Evolutionary conservation across 2,888 invertebrate genomes (phyloP), one percentile per base, ranked within the genome.

Genomic region (Drosophila colorata): DNA sequence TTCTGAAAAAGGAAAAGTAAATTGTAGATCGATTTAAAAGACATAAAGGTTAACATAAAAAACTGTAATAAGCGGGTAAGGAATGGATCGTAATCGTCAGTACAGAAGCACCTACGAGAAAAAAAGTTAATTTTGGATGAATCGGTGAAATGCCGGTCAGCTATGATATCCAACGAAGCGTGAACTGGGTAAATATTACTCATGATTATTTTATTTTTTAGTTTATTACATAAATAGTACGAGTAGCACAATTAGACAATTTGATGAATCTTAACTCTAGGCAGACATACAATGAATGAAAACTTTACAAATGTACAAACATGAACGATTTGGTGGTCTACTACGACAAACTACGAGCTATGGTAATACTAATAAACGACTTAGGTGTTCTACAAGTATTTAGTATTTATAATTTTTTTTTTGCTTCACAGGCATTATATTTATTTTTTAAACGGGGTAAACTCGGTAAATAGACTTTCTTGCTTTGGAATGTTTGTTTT

Each of bases 401-500:
- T 28, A 8, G 3, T 25, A 2, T 25, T 25, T 25, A 2, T 25
- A 5, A 1, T 37, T 35, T 43, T 41, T 14, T 14, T 20, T 18
- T 35, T 55, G 49, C 23, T 63, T 53, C 20, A 44, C 33, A 38
- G 49, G 11, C 52, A 43, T 38, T 25, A 38, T 14, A 11, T 38
- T 43, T 40, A 20, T 33, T 33, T 11, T 20, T 41, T 41, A 18
- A 13, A 16, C 38, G 16, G 16, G 38, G 5, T n/a, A n/a, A n/a
- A n/a, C 16, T 16, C 13, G 40, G 5, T 16, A 4, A 18, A 9
- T 20, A 41, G 38, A 13, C 38, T 46, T 35, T 60, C 46, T 73
- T 40, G 18, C 60, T 87, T 73, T 87, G 82, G 76, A 82, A 73
- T 85, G 68, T 48, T 68, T 66, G 66, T 47, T 66, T 66, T 37